phyloP scores from a whole-genome alignment of 2,113 vertebrate species.

The Prunella himalayana region DNA sequence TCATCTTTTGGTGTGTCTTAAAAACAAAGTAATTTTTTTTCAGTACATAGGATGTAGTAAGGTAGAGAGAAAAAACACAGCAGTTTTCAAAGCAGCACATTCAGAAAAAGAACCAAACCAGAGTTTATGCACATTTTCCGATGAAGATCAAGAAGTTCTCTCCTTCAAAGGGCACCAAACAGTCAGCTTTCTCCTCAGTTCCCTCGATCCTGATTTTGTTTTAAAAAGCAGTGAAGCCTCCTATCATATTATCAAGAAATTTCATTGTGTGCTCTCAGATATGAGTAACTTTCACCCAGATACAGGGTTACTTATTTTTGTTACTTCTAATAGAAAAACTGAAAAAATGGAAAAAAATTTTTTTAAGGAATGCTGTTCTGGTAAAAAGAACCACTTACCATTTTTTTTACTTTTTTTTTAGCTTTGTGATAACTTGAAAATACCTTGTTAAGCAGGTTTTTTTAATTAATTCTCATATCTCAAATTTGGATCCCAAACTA shows the following conservation, averaged over 20 bases:
- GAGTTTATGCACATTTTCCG: neutral
- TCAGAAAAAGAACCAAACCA: neutral
- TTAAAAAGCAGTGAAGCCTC: neutral
- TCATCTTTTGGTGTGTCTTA: neutral
- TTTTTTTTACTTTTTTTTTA: neutral
- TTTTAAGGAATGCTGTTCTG: neutral
- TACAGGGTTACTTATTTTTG: neutral
- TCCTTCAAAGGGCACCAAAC: neutral
- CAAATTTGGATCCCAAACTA: neutral
- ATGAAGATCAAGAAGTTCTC: neutral
- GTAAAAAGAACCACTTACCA: neutral
- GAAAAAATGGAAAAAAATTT: neutral
- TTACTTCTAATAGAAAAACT: neutral
- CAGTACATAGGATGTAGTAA: rapidly evolving
- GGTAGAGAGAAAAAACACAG: neutral
- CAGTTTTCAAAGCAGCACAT: neutral
- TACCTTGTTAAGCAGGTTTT: neutral
- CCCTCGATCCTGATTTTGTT: neutral
- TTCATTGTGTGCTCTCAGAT: neutral
- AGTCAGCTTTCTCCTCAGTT: neutral
- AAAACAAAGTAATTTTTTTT: neutral
- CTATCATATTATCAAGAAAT: neutral
- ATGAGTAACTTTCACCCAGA: neutral
- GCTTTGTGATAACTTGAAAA: neutral
- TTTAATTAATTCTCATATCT: neutral